Evolutionary conservation across 2,888 invertebrate genomes (phyloP).

Genomic region (Morpho achilles): DNA sequence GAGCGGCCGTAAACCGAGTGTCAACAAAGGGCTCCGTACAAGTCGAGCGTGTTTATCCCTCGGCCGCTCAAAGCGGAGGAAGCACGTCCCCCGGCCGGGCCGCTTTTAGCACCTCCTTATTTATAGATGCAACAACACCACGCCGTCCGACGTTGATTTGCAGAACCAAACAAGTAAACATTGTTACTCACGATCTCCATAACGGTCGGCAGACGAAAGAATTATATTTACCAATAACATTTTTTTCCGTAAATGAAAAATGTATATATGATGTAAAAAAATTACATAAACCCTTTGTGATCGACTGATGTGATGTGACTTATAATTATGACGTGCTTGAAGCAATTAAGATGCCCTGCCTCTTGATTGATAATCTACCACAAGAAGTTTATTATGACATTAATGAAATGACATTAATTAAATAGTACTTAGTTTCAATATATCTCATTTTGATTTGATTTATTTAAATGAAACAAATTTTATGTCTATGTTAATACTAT

Average conservation of each 20-base stretch:
- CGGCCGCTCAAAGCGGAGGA: conserved; percentile 73
- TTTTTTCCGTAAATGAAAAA: background rate
- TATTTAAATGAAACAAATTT: too few species aligned
- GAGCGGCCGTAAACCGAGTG: conserved; percentile 65
- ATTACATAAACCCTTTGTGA: too few species aligned
- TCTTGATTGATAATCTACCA: too few species aligned
- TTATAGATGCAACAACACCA: conserved; percentile 70
- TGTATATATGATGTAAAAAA: too few species aligned
- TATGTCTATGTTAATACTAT: too few species aligned
- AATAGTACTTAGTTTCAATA: too few species aligned
- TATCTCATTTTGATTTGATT: too few species aligned
- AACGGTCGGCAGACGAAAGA: conserved; percentile 16
- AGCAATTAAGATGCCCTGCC: too few species aligned
- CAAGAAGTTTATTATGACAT: too few species aligned
- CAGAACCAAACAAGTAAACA: conserved; percentile 67
- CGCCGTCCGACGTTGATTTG: conserved; percentile 62
- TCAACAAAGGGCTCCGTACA: conserved; percentile 71
- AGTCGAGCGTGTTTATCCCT: conserved; percentile 67
- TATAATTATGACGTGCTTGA: too few species aligned
- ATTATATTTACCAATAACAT: conserved; percentile 3
- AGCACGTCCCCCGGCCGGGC: conserved; percentile 70
- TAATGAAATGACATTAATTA: too few species aligned
- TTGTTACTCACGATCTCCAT: conserved; percentile 42
- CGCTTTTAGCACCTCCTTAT: conserved; percentile 79
- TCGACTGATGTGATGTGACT: too few species aligned